Conservation (phyloP, 1,140 invertebrate genomes). For the Caenorhabditis elegans region WBcel235 BX284602.5:10322501-10323000, state of each 20-base stretch:
- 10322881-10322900: too few species aligned
- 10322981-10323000: slow-evolving; percentile 8
- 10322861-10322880: too few species aligned
- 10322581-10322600: background rate
- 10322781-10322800: too few species aligned
- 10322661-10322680: slow-evolving; percentile 29
- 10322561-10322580: background rate
- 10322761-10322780: background rate
- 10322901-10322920: too few species aligned
- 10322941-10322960: too few species aligned
- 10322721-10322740: slow-evolving; percentile 13
- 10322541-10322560: slow-evolving; percentile 8
- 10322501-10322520: background rate
- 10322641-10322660: slow-evolving; percentile 33
- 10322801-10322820: too few species aligned
- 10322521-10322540: background rate
- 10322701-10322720: background rate
- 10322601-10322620: background rate
- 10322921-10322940: too few species aligned
- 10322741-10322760: background rate
- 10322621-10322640: slow-evolving; percentile 6
- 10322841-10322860: too few species aligned
- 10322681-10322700: slow-evolving; percentile 32
- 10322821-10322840: too few species aligned
- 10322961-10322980: background rate